These are phyloP conservation scores for Benthosema pterotum DNA, from an alignment of 2,797 vertebrate species.

Conservation along the genomic window DNA sequence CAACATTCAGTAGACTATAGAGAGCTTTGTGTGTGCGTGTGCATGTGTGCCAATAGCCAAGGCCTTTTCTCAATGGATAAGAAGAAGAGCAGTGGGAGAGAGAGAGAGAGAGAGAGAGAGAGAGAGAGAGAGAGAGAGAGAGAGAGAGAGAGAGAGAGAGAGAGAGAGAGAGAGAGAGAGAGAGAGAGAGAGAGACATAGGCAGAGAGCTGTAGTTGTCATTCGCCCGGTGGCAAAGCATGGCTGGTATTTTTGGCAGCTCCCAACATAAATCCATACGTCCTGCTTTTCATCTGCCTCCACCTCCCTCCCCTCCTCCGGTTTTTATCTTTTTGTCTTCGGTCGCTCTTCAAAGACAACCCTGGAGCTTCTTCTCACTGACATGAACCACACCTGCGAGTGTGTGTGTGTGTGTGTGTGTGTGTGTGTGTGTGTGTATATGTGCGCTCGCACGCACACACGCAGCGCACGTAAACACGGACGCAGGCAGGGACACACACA, in stretches of 20 bases:
- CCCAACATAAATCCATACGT: slow-evolving; percentile 73
- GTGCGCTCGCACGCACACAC: not conserved
- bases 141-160: slow-evolving; percentile 15
- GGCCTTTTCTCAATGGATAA: slow-evolving; percentile 40
- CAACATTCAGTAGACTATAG: not conserved
- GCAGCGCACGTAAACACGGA: not conserved
- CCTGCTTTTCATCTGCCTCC: slow-evolving; percentile 60
- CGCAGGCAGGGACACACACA: not conserved
- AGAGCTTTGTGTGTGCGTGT: not conserved
- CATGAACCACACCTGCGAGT: slow-evolving; percentile 55
- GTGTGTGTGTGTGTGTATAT: slow-evolving; percentile 25
- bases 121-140: slow-evolving; percentile 11
- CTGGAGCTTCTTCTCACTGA: slow-evolving; percentile 57
- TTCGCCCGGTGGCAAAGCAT: slow-evolving; percentile 68
- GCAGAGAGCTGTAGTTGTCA: slow-evolving; percentile 44
- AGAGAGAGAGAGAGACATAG: slow-evolving; percentile 15
- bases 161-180: slow-evolving; percentile 19
- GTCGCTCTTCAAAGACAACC: slow-evolving; percentile 67
- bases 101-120: slow-evolving; percentile 26
- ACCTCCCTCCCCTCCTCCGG: slow-evolving; percentile 33
- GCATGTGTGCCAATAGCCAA: slow-evolving; percentile 10
- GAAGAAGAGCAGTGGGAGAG: slow-evolving; percentile 26
- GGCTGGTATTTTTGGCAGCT: slow-evolving; percentile 72
- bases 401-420: slow-evolving; percentile 14
- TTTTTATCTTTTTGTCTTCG: slow-evolving; percentile 63